These are phyloP conservation scores for Okamejei kenojei DNA, from an alignment of 2,797 vertebrate genomes.

Conservation along the genomic window DNA sequence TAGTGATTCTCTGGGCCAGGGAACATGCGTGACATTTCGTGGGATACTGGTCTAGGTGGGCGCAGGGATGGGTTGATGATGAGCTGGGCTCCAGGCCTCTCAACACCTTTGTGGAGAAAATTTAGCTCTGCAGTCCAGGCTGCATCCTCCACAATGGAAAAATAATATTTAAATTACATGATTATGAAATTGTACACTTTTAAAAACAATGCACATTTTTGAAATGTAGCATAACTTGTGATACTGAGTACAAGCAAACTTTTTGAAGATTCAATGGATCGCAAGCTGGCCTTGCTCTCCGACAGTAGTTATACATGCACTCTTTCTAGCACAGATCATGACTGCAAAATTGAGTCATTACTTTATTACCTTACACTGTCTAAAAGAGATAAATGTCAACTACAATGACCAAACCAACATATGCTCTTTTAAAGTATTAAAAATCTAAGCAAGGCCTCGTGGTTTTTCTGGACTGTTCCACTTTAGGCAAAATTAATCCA, in stretches of 20 bases:
- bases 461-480: background rate
- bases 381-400: background rate
- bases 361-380: background rate
- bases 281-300: background rate
- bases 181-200: background rate
- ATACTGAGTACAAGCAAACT: background rate
- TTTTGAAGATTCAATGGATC: background rate
- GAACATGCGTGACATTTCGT: background rate
- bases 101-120: too few species aligned
- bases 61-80: background rate
- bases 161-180: too few species aligned
- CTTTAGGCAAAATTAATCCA: background rate
- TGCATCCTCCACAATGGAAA: too few species aligned
- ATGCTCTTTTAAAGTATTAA: background rate
- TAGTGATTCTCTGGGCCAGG: too few species aligned
- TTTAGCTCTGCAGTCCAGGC: too few species aligned
- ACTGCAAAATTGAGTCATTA: background rate
- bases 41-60: background rate
- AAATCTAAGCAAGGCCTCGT: background rate
- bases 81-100: too few species aligned
- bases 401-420: background rate
- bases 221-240: too few species aligned
- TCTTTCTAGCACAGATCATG: background rate
- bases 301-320: background rate
- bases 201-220: background rate